These are phyloP conservation scores for Strigops habroptila DNA, from an alignment of 2,113 vertebrate species.

Conservation along the genomic window DNA sequence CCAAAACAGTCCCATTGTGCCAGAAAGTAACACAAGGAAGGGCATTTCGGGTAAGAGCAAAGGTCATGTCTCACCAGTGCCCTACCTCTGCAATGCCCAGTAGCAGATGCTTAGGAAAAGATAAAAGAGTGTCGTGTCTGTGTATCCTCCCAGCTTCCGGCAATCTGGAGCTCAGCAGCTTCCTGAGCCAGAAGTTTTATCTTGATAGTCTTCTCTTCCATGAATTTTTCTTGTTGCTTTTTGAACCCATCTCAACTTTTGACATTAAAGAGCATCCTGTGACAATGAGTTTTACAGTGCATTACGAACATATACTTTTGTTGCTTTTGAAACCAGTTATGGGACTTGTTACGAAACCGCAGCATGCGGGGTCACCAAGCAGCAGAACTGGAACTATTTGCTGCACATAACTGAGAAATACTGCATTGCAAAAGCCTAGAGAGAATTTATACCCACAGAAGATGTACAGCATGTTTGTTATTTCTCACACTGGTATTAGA, in stretches of 20 bases:
- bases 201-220: constrained; percentile 38
- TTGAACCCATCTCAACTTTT: constrained; percentile 27
- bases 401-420: not conserved
- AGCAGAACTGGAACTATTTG: not conserved
- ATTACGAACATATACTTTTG: not conserved
- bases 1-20: not conserved
- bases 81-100: not conserved
- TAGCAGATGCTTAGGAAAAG: constrained; percentile 14
- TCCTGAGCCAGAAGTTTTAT: constrained; percentile 41
- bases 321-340: not conserved
- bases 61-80: not conserved
- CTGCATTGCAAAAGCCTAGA: not conserved
- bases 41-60: not conserved
- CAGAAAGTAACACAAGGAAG: not conserved
- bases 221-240: constrained; percentile 44
- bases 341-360: not conserved
- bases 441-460: not conserved
- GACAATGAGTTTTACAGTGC: not conserved
- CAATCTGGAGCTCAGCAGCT: constrained; percentile 3
- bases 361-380: not conserved
- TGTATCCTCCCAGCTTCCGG: constrained; percentile 6
- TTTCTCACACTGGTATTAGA: not conserved
- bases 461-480: accelerated
- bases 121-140: not conserved
- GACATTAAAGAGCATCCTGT: constrained; percentile 30